Percentiles rank a stretch among this genome's conserved stretches.
Evolutionary conservation across 2,888 invertebrate species (phyloP).

Genomic region (Scelioninae gen. 1): DNA sequence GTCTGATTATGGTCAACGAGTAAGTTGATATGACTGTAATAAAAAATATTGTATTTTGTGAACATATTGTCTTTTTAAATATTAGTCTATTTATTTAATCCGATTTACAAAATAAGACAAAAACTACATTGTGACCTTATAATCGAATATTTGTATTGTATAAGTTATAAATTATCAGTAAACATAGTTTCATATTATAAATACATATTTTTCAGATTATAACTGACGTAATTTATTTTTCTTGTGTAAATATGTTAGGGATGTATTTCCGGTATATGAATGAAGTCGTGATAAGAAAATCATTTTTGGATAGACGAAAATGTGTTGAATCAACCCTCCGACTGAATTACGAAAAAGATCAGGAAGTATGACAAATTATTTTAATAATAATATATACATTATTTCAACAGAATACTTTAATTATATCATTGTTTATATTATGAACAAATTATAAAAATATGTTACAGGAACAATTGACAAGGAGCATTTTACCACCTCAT

Average conservation of each 20-base stretch:
- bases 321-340: conserved; percentile 94
- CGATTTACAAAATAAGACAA: background rate
- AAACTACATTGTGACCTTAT: too few species aligned
- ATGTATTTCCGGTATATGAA: conserved; percentile 95
- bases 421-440: too few species aligned
- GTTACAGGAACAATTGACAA: conserved; percentile 90
- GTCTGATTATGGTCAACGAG: conserved; percentile 83
- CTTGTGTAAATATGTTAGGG: conserved; percentile 89
- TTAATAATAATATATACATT: too few species aligned
- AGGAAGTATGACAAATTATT: conserved; percentile 87
- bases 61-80: background rate
- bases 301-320: conserved; percentile 93
- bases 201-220: conserved; percentile 80
- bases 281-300: conserved; percentile 93
- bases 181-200: conserved; percentile 7
- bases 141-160: too few species aligned
- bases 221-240: conserved; percentile 88
- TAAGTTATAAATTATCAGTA: background rate
- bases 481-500: conserved; percentile 94
- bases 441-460: too few species aligned
- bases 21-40: conserved; percentile 71
- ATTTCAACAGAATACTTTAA: too few species aligned
- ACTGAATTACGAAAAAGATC: conserved; percentile 92
- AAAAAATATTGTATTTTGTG: too few species aligned
- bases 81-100: background rate